Percentiles rank a stretch among this genome's conserved stretches.
Evolutionary conservation across 2,113 vertebrate genomes (phyloP).

Genomic region (Geococcyx californianus): DNA sequence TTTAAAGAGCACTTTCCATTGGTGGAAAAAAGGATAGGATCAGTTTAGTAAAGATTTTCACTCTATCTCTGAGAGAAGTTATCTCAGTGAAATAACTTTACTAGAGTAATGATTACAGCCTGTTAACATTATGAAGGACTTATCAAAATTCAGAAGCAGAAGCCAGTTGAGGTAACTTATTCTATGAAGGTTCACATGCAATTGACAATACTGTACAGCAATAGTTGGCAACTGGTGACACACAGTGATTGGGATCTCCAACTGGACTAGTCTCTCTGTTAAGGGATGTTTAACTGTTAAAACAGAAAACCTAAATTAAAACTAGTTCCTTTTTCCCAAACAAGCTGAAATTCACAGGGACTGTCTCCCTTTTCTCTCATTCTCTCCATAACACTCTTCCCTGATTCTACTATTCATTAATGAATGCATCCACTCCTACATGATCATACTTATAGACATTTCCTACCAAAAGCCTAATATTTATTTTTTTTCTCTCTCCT

Average conservation of each 20-base stretch:
- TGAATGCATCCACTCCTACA: background rate
- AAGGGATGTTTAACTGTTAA: background rate
- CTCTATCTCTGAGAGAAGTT: background rate
- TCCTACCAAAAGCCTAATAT: background rate
- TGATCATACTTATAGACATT: background rate
- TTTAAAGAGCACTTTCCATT: background rate
- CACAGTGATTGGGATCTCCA: background rate
- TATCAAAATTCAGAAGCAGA: background rate
- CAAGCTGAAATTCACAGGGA: background rate
- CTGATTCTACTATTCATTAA: background rate
- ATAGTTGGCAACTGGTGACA: background rate
- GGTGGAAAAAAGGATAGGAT: background rate
- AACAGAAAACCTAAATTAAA: background rate
- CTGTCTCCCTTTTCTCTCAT: background rate
- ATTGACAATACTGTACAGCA: background rate
- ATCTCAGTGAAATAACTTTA: background rate
- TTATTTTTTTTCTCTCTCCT: background rate
- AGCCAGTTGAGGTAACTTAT: background rate
- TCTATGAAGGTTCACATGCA: background rate
- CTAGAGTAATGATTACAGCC: background rate
- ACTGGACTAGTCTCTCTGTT: background rate
- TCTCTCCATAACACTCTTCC: background rate
- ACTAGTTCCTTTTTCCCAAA: background rate
- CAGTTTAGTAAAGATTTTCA: background rate
- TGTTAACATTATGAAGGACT: background rate